These are phyloP conservation scores for Lindbergichthys nudifrons DNA, from an alignment of 2,797 vertebrate genomes.

Conservation along the genomic window DNA sequence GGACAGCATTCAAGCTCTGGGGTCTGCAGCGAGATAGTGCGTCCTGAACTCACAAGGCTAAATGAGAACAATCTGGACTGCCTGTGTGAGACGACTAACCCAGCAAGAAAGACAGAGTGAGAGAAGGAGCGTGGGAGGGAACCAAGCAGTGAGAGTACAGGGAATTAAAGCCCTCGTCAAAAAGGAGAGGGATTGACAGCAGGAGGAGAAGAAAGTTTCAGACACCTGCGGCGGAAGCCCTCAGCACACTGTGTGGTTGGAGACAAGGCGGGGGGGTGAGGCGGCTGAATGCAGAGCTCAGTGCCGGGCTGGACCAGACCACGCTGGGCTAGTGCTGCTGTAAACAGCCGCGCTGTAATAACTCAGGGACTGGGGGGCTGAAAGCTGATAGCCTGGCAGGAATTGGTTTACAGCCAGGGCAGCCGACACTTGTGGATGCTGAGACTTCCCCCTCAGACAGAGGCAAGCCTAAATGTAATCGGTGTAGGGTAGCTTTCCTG, in stretches of 20 bases:
- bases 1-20: conserved; percentile 43
- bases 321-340: conserved; percentile 50
- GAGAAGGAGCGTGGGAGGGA: conserved; percentile 50
- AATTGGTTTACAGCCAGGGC: conserved; percentile 80
- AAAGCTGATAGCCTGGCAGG: conserved; percentile 82
- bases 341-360: conserved; percentile 77
- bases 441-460: conserved; percentile 81
- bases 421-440: conserved; percentile 69
- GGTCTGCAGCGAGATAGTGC: conserved; percentile 63
- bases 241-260: conserved; percentile 53
- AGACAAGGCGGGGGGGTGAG: conserved; percentile 15
- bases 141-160: conserved; percentile 44
- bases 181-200: conserved; percentile 71
- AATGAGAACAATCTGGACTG: conserved; percentile 84
- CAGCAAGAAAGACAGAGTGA: conserved; percentile 45
- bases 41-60: conserved; percentile 64
- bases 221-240: conserved; percentile 79
- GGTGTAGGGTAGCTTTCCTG: conserved; percentile 84
- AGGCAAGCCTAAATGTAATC: conserved; percentile 76
- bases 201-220: conserved; percentile 69
- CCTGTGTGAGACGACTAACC: conserved; percentile 61
- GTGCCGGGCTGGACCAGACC: conserved; percentile 50
- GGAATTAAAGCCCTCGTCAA: conserved; percentile 69
- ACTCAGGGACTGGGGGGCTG: conserved; percentile 79
- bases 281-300: conserved; percentile 54